These are phyloP conservation scores for Parotocinclus haroldoi DNA, from an alignment of 2,797 vertebrate species.

Conservation along the genomic window DNA sequence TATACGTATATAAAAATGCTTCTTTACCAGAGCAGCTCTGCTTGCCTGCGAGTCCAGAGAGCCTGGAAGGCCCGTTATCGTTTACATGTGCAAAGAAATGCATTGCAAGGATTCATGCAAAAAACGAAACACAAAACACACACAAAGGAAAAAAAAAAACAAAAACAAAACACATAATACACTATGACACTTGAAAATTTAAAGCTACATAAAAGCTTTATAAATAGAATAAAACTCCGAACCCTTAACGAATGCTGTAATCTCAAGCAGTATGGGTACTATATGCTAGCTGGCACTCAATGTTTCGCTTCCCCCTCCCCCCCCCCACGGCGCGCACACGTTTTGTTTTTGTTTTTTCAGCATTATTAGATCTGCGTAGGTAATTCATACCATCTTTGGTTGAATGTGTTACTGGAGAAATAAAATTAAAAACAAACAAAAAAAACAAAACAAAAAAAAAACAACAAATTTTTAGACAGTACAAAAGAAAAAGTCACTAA, in stretches of 20 bases:
- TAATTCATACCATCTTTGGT: conserved; percentile 99
- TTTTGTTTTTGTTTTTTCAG: conserved; percentile 47
- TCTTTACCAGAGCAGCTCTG: conserved; percentile 94
- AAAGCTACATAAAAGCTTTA: conserved; percentile 93
- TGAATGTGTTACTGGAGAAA: conserved; percentile 96
- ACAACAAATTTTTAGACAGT: too few species aligned
- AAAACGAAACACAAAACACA: too few species aligned
- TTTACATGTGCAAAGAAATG: conserved; percentile 99
- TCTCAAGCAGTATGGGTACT: conserved; percentile 91
- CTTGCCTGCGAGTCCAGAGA: conserved; percentile 91
- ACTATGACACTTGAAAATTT: conserved; percentile 83
- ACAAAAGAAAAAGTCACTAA: conserved; percentile 67
- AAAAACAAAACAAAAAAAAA: conserved; percentile 71
- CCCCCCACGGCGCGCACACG: too few species aligned
- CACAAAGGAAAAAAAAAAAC: too few species aligned
- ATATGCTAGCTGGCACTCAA: conserved; percentile 90
- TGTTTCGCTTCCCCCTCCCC: conserved; percentile 57
- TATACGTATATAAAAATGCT: conserved; percentile 85
- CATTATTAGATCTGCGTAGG: conserved; percentile 83
- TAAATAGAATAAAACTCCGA: conserved; percentile 98
- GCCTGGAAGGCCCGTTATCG: conserved; percentile 80
- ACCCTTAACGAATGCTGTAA: conserved; percentile 82
- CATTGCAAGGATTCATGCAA: conserved; percentile 99
- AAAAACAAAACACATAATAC: conserved; percentile 68
- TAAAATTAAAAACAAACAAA: conserved; percentile 67